Evolutionary conservation across 2,797 vertebrate species (phyloP).

Genomic region (Benthosema pterotum): DNA sequence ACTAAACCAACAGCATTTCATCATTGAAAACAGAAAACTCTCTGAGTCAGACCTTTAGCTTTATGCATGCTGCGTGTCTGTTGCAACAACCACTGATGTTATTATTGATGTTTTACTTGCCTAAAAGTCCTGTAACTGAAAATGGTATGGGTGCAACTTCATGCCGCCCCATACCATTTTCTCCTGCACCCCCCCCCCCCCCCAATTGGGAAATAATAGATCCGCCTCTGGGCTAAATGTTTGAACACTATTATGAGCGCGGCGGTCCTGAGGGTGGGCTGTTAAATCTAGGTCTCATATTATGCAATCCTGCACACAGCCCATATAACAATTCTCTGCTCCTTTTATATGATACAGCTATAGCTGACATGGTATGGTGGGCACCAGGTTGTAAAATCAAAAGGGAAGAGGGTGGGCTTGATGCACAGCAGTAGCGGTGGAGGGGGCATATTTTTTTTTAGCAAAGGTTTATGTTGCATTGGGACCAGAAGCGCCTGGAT

Average conservation of each 20-base stretch:
- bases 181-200: too few species aligned
- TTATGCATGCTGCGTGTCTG: too few species aligned
- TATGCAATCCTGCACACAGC: not conserved
- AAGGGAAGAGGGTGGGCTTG: conserved; percentile 18
- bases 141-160: too few species aligned
- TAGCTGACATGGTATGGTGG: conserved; percentile 2
- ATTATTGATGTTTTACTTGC: too few species aligned
- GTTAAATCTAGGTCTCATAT: conserved; percentile 11
- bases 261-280: conserved; percentile 1
- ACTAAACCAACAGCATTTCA: too few species aligned
- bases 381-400: conserved; percentile 21
- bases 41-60: too few species aligned
- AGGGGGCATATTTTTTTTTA: conserved; percentile 23
- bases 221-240: conserved; percentile 4
- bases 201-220: too few species aligned
- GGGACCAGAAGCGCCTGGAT: too few species aligned
- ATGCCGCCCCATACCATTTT: too few species aligned
- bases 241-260: conserved; percentile 13
- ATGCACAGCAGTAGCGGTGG: conserved; percentile 10
- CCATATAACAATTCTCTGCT: conserved; percentile 25
- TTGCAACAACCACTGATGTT: too few species aligned
- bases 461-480: not conserved
- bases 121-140: too few species aligned
- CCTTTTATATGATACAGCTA: conserved; percentile 35
- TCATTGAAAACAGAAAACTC: too few species aligned